Percentiles rank a stretch among this genome's conserved stretches.
Evolutionary conservation across 2,113 vertebrate genomes (phyloP).

Genomic region (Chloropsis cyanopogon): DNA sequence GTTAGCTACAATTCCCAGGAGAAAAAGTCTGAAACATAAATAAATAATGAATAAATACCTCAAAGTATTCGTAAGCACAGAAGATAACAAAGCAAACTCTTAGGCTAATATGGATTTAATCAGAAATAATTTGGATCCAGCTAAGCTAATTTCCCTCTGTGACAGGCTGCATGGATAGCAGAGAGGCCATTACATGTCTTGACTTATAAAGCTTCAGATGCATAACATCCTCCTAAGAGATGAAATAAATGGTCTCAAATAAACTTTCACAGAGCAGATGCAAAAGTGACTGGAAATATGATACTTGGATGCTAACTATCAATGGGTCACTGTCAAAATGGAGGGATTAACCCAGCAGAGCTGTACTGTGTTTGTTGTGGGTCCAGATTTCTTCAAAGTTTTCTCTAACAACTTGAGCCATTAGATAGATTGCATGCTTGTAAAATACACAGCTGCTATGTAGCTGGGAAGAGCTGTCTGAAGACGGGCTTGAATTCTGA

Average conservation of each 20-base stretch:
- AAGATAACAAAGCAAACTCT: slow-evolving; percentile 42
- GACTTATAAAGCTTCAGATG: slow-evolving; percentile 33
- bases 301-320: neutral
- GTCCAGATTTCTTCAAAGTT: slow-evolving; percentile 48
- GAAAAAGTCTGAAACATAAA: neutral
- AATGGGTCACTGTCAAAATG: slow-evolving; percentile 6
- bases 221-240: slow-evolving; percentile 23
- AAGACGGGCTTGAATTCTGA: slow-evolving; percentile 36
- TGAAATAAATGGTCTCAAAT: slow-evolving; percentile 32
- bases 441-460: slow-evolving; percentile 38
- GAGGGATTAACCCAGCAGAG: slow-evolving; percentile 32
- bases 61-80: neutral
- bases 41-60: slow-evolving; percentile 34
- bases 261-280: slow-evolving; percentile 38
- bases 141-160: slow-evolving; percentile 4
- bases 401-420: slow-evolving; percentile 15
- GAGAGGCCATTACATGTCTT: neutral
- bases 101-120: slow-evolving; percentile 41
- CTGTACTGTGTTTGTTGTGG: slow-evolving; percentile 14
- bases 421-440: neutral
- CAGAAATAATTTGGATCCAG: slow-evolving; percentile 22
- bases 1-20: neutral
- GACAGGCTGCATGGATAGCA: neutral
- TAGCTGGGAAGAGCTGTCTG: neutral
- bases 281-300: slow-evolving; percentile 6